Evolutionary conservation across 2,797 vertebrate species (phyloP).

Genomic region (Hafferia zeledoni): DNA sequence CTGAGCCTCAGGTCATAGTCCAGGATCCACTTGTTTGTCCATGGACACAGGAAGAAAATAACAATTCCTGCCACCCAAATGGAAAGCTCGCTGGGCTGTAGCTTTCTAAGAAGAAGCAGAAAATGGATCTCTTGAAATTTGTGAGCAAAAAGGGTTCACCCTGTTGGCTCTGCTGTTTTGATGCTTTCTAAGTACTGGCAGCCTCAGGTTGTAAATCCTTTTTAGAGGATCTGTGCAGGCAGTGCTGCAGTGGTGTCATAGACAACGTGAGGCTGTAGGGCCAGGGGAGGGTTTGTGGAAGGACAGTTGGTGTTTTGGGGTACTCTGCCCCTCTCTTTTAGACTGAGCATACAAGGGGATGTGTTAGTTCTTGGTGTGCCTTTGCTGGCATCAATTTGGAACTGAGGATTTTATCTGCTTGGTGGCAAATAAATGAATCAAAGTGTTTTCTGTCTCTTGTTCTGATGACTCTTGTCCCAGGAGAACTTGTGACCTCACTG

Average conservation of each 20-base stretch:
- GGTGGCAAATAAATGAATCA: background rate
- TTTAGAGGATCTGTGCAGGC: background rate
- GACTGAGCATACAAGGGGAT: background rate
- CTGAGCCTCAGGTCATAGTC: background rate
- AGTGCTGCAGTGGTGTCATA: background rate
- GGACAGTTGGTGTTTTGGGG: background rate
- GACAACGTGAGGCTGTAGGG: background rate
- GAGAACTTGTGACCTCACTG: background rate
- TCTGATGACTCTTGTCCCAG: background rate
- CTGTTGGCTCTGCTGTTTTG: constrained; percentile 40
- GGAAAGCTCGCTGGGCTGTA: background rate
- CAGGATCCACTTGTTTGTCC: background rate
- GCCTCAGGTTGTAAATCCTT: background rate
- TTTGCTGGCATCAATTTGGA: background rate
- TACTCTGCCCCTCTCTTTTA: background rate
- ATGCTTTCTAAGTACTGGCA: background rate
- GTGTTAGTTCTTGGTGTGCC: background rate
- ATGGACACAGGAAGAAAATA: background rate
- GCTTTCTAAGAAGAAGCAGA: background rate
- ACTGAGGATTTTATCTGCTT: background rate
- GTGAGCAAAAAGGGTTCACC: background rate
- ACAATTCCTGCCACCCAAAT: background rate
- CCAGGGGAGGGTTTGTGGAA: background rate
- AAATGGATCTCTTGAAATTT: background rate
- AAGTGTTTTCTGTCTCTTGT: background rate